phyloP scores from a whole-genome alignment of 2,888 invertebrate species.

The Leptothorax acervorum region DNA sequence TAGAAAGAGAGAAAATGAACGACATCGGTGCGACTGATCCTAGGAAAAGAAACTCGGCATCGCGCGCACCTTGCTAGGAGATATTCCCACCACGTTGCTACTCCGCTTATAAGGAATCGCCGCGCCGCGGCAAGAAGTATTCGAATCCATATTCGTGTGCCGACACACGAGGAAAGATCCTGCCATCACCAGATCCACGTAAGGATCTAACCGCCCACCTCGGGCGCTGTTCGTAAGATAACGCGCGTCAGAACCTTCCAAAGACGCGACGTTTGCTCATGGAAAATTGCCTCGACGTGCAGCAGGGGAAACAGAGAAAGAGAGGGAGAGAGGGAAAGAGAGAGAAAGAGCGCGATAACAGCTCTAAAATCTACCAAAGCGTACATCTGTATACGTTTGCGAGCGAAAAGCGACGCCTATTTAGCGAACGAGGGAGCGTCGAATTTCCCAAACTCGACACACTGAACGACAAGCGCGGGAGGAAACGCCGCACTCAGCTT shows the following conservation, averaged over 20 bases:
- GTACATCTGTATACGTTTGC: constrained; percentile 4
- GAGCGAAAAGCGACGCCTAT: constrained; percentile 14
- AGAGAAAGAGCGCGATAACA: constrained; percentile 1
- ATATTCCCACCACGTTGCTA: constrained; percentile 14
- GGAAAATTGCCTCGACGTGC: constrained; percentile 72
- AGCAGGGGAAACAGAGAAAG: constrained; percentile 16
- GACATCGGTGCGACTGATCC: neutral
- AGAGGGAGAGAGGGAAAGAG: neutral
- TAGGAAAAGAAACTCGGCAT: neutral
- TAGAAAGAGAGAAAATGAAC: neutral
- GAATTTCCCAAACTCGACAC: constrained; percentile 36
- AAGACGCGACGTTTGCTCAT: constrained; percentile 71
- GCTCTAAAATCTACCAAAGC: neutral
- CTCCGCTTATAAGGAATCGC: constrained; percentile 56
- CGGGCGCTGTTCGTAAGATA: constrained; percentile 64
- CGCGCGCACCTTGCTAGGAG: neutral
- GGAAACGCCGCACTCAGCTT: constrained; percentile 10
- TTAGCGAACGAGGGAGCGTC: constrained; percentile 18
- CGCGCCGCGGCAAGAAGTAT: constrained; percentile 41
- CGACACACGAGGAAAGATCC: constrained; percentile 57
- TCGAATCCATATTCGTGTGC: constrained; percentile 63
- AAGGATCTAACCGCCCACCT: constrained; percentile 52
- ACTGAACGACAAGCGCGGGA: constrained; percentile 18
- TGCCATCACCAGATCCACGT: constrained; percentile 61
- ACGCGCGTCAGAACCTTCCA: constrained; percentile 66